These are phyloP conservation scores for Bellardia bayeri DNA, from an alignment of 2,888 invertebrate species.

Conservation along the genomic window DNA sequence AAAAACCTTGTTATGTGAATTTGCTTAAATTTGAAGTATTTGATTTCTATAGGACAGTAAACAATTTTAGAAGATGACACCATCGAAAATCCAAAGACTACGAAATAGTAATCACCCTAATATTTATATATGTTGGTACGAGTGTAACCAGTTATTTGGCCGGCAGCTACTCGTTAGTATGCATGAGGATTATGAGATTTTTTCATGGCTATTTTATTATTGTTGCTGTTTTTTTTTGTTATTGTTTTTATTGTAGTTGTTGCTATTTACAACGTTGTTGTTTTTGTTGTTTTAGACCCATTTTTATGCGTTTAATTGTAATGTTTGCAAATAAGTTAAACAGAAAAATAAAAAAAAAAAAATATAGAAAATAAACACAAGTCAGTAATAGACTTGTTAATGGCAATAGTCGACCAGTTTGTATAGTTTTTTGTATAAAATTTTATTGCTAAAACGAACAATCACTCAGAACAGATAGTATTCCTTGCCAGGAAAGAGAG, in stretches of 20 bases:
- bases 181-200: constrained; percentile 73
- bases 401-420: not conserved
- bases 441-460: not conserved
- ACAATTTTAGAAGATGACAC: no score
- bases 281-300: constrained; percentile 56
- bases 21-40: no score
- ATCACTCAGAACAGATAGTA: no score
- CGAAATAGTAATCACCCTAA: no score
- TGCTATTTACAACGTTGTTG: constrained; percentile 36
- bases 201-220: constrained; percentile 73
- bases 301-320: constrained; percentile 73
- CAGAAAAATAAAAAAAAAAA: constrained; percentile 23
- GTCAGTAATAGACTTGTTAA: not conserved
- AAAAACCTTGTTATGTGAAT: no score
- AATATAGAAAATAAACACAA: not conserved
- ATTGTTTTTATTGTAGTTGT: constrained; percentile 47
- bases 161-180: constrained; percentile 74
- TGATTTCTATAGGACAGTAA: no score
- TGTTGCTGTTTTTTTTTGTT: constrained; percentile 51
- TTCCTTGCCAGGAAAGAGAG: no score
- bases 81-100: no score
- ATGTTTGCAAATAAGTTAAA: constrained; percentile 72
- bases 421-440: not conserved
- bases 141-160: constrained; percentile 60
- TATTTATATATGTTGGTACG: not conserved